phyloP scores from a whole-genome alignment of 2,797 vertebrate genomes.

The Anableps anableps region DNA sequence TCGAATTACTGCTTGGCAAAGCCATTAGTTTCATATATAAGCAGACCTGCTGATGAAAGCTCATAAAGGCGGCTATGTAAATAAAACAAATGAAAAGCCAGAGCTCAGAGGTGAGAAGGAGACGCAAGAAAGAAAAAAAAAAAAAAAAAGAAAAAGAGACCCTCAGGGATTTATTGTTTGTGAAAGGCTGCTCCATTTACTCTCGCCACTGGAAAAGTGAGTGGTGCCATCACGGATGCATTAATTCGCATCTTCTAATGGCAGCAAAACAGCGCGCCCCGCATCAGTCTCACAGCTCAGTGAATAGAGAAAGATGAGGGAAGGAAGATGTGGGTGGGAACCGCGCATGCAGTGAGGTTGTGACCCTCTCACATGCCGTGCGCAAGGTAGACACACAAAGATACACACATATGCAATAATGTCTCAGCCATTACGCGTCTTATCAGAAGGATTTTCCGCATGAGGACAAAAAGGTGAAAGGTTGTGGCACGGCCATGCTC shows the following conservation, averaged over 20 bases:
- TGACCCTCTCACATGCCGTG: constrained; percentile 53
- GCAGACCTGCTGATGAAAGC: constrained; percentile 78
- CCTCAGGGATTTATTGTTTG: constrained; percentile 79
- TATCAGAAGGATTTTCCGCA: constrained; percentile 86
- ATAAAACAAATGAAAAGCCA: constrained; percentile 82
- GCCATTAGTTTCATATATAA: constrained; percentile 78
- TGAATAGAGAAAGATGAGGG: constrained; percentile 45
- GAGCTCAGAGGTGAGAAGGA: constrained; percentile 67
- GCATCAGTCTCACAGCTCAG: constrained; percentile 43
- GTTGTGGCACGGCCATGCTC: constrained; percentile 64
- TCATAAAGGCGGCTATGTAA: constrained; percentile 80
- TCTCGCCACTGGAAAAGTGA: constrained; percentile 72
- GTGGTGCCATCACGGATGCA: constrained; percentile 69
- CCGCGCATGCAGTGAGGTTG: constrained; percentile 35
- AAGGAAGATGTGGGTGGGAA: constrained; percentile 49
- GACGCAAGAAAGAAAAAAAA: constrained; percentile 37
- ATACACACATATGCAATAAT: constrained; percentile 51
- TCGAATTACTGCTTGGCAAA: constrained; percentile 66
- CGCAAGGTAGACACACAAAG: constrained; percentile 53
- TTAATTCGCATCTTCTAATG: constrained; percentile 69
- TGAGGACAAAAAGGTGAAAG: constrained; percentile 84
- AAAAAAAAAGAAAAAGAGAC: constrained; percentile 53
- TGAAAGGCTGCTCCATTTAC: constrained; percentile 80
- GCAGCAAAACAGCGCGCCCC: constrained; percentile 47
- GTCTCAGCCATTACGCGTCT: constrained; percentile 80